Evolutionary conservation across 2,113 vertebrate species (phyloP), one percentile per base, ranked within the genome.

Genomic region (Pseudolaguvia tuberculata): DNA sequence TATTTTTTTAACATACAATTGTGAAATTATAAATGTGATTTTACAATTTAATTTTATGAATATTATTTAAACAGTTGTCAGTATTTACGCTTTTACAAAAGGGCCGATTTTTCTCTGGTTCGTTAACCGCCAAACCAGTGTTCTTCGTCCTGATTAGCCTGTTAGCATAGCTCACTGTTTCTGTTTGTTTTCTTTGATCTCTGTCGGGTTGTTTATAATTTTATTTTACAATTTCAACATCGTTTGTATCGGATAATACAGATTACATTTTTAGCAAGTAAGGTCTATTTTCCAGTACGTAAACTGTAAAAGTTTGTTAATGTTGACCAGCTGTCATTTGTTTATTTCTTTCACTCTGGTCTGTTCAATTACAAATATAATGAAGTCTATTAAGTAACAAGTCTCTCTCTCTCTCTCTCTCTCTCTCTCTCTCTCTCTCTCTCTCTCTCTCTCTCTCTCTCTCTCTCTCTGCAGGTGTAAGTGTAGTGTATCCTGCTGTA

Each of bases 1-100:
- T 72, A 83, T 47, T 2, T 83, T 78, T 78, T 51, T 11, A 35
- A 17, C 51, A 7, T 27, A 2, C 17, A 8, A 9, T 1, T 27
- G 8, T 21, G 11, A 29, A 50, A 18, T 50, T 12, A 20, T 6
- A 14, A 25, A 25, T 2, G 7, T 17, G 2, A 23, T 23, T 42
- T 25, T 6, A n/a, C n/a, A 13, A 0, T n/a, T 18, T 14, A 13
- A 21, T 69, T 9, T 5, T 2, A 2, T 0, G 3, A 14, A 10
- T 56, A 6, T 23, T 1, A 2, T 42, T 42, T 17, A 56, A 11
- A 42, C 20, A 6, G 1, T 17, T 56, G 29, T 56, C 50, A 55
- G 2, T 12, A n/a, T 55, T 5, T 53, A 18, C 2, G 4, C 1
- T 17, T 21, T 42, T 18, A 25, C 2, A 35, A 4, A 21, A 7